Conservation (phyloP, 1,140 invertebrate genomes). For the Ceratoteleas bidentatus region DNA sequence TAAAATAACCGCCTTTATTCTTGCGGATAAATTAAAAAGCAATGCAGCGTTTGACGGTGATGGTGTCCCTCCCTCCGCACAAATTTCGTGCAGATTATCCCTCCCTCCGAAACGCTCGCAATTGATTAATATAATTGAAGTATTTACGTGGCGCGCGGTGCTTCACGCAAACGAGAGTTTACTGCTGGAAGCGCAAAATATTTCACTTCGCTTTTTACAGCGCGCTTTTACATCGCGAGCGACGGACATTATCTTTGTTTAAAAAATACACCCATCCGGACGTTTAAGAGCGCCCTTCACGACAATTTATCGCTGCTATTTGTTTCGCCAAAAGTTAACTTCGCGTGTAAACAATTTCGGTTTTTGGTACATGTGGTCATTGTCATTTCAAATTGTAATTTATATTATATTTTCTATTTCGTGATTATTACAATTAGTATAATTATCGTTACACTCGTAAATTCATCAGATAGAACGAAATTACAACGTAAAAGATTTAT, state of each 20-base stretch:
- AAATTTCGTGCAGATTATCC: slow-evolving; percentile 8
- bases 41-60: neutral
- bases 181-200: slow-evolving; percentile 33
- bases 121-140: slow-evolving; percentile 43
- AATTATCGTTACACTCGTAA: too few species aligned
- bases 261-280: slow-evolving; percentile 13
- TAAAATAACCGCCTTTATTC: slow-evolving; percentile 16
- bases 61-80: too few species aligned
- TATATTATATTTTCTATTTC: too few species aligned
- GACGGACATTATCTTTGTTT: slow-evolving; percentile 22
- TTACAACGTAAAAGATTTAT: too few species aligned
- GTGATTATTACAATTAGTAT: too few species aligned
- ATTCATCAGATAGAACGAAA: too few species aligned
- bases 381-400: too few species aligned
- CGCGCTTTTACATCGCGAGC: slow-evolving; percentile 6
- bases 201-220: slow-evolving; percentile 40
- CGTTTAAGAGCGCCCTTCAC: neutral
- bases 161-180: slow-evolving; percentile 37
- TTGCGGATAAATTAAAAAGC: slow-evolving; percentile 19
- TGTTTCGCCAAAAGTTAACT: slow-evolving; percentile 1
- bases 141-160: slow-evolving; percentile 7
- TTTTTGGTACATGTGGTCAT: too few species aligned
- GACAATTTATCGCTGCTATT: neutral
- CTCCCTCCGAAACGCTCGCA: neutral
- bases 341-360: neutral